Base-by-base conservation (phyloP, 2,113 vertebrate species). In the Romanogobio albipinnatus region DNA sequence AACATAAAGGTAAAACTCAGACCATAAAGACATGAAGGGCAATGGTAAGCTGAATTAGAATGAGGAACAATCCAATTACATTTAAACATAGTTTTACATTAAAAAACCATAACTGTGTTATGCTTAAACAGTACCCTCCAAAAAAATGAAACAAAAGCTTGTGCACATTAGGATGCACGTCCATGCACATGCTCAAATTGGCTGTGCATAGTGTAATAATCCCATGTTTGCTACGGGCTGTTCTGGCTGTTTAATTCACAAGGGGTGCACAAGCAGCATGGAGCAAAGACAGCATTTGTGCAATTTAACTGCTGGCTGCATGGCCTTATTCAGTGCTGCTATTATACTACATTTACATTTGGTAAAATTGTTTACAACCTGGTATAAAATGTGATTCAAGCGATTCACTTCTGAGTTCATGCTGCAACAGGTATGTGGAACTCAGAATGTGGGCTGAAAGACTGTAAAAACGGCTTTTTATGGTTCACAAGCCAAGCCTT, bases 201-300 rank as follows among this genome's bases (percentile, higher is more conserved):
- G 36, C 68, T 73, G 5, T 75, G 24, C 24, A 75, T 13, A 51
- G 3, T 51, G n/a, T 51, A 51, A 75, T 75, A 15, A 75, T 51
- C 45, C n/a, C 47, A 51, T 29, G n/a, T 26, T 75, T 51, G 73
- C 73, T 75, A 29, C n/a, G 0, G 73, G 45, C 73, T 51, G 43
- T 75, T 75, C 70, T 17, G 43, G 73, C 73, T 49, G n/a, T 51
- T 75, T 75, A 75, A 75, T 75, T 51, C 73, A 75, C 24, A 29
- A 26, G 43, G 5, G 51, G 26, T 51, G 3, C 62, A 74, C 17
- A 33, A 45, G 39, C 68, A 71, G 36, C 71, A 49, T 49, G 43
- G 39, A 71, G 39, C 36, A 71, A 71, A 71, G 36, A 45, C 22
- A 49, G n/a, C 43, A 74, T 74, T 74, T 49, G 22, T 74, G 10